Conservation (phyloP, 64 coral and sea anemone species). For the Acropora yongei region DNA sequence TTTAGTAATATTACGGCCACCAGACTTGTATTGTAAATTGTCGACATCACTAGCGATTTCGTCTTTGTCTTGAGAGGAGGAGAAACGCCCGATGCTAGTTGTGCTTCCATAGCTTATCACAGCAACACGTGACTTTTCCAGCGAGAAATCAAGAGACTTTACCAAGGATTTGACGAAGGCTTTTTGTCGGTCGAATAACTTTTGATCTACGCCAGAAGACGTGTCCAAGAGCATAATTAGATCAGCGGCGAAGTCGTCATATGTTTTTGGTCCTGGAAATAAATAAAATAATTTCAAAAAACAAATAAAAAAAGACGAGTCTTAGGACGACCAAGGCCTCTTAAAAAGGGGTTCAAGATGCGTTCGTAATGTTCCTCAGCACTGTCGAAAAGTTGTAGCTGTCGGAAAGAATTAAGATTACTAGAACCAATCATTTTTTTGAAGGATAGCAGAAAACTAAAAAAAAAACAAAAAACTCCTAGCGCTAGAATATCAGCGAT, state of each 20-base stretch:
- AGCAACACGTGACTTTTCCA: conserved; percentile 37
- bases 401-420: too few relatives aligned
- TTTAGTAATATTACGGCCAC: too few relatives aligned
- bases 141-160: not conserved
- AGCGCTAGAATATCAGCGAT: too few relatives aligned
- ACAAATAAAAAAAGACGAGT: too few relatives aligned
- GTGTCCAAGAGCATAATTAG: conserved; percentile 45
- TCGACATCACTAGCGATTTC: not conserved
- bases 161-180: conserved; percentile 42
- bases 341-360: too few relatives aligned
- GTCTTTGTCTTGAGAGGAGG: not conserved
- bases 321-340: too few relatives aligned
- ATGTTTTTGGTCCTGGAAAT: conserved; percentile 26
- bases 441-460: too few relatives aligned
- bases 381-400: too few relatives aligned
- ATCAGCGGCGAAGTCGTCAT: conserved; percentile 35
- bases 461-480: too few relatives aligned
- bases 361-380: too few relatives aligned
- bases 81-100: not conserved
- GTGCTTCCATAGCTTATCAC: conserved; percentile 23
- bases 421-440: too few relatives aligned
- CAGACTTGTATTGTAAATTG: not conserved
- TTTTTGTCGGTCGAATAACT: conserved; percentile 16
- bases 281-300: too few relatives aligned
- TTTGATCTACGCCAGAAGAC: not conserved